These are phyloP conservation scores for Rhinophrynus dorsalis DNA, from an alignment of 2,797 vertebrate genomes.

Conservation along the genomic window DNA sequence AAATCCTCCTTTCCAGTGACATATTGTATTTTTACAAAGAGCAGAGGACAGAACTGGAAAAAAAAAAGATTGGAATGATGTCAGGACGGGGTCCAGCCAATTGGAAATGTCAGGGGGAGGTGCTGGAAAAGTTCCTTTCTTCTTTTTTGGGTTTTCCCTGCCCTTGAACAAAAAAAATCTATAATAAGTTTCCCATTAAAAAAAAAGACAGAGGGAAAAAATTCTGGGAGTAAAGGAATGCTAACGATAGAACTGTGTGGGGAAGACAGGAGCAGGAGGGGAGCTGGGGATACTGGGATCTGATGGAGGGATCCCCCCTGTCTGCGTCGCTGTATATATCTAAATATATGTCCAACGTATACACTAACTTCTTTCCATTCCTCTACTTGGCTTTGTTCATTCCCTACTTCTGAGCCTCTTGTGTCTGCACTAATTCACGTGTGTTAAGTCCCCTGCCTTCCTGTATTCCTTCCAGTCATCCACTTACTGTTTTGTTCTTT, in stretches of 20 bases:
- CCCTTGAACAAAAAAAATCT: conserved; percentile 42
- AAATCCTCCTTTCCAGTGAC: conserved; percentile 39
- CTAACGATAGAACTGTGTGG: conserved; percentile 27
- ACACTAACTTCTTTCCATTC: conserved; percentile 35
- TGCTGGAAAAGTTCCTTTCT: conserved; percentile 47
- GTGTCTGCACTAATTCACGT: conserved; percentile 10
- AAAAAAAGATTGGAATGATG: conserved; percentile 48
- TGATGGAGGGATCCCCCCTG: conserved; percentile 30
- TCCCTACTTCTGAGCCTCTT: neutral
- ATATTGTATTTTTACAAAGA: conserved; percentile 48
- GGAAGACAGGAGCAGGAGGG: conserved; percentile 38
- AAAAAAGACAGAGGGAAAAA: conserved; percentile 38
- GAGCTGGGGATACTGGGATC: conserved; percentile 36
- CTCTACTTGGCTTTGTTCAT: conserved; percentile 3
- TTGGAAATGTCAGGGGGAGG: conserved; percentile 49
- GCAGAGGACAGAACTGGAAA: conserved; percentile 34
- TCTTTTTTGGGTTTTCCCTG: conserved; percentile 46
- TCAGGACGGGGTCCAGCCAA: conserved; percentile 42
- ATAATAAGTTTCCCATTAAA: conserved; percentile 50
- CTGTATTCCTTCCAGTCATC: neutral
- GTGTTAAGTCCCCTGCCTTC: neutral
- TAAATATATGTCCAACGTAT: conserved; percentile 5
- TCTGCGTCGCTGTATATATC: conserved; percentile 20
- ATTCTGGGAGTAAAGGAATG: conserved; percentile 44
- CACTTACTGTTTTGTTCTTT: neutral